These are phyloP conservation scores for Cavia porcellus DNA, from an alignment of 2,113 vertebrate genomes.

Conservation along the genomic window DNA sequence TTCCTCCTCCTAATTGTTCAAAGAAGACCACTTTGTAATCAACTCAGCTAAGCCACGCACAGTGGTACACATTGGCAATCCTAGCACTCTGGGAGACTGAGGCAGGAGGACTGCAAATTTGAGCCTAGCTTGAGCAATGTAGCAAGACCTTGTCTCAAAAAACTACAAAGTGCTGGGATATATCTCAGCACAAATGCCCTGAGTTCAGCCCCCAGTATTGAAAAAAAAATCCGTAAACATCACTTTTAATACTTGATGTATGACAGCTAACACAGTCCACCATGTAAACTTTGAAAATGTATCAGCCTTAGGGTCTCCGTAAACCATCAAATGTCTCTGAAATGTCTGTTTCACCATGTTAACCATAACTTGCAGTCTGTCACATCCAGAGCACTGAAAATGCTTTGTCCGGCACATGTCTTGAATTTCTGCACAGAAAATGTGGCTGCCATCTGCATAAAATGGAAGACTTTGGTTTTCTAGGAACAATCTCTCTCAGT, in stretches of 20 bases:
- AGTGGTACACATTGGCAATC: neutral
- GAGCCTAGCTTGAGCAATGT: neutral
- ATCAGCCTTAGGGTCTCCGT: neutral
- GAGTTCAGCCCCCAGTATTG: neutral
- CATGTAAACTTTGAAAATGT: conserved; percentile 23
- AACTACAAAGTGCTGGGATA: neutral
- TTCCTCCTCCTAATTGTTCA: neutral
- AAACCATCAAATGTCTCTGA: conserved; percentile 30
- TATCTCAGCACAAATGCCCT: neutral
- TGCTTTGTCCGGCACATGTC: neutral
- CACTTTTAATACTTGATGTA: neutral
- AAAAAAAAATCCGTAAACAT: neutral
- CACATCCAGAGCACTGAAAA: conserved; percentile 46
- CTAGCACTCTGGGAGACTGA: neutral
- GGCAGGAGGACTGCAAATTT: neutral
- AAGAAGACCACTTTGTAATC: conserved; percentile 7
- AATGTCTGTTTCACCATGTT: conserved; percentile 54
- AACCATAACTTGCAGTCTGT: conserved; percentile 15
- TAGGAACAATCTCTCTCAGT: neutral
- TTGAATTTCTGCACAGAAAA: conserved; percentile 56
- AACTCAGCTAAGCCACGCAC: neutral
- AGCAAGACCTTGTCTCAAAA: neutral
- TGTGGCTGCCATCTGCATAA: conserved; percentile 21
- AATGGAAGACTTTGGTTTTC: neutral
- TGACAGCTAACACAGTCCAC: neutral